Percentiles rank a stretch among this genome's conserved stretches.
Evolutionary conservation across 2,797 vertebrate species (phyloP).

Genomic region (Kryptolebias ocellatus): DNA sequence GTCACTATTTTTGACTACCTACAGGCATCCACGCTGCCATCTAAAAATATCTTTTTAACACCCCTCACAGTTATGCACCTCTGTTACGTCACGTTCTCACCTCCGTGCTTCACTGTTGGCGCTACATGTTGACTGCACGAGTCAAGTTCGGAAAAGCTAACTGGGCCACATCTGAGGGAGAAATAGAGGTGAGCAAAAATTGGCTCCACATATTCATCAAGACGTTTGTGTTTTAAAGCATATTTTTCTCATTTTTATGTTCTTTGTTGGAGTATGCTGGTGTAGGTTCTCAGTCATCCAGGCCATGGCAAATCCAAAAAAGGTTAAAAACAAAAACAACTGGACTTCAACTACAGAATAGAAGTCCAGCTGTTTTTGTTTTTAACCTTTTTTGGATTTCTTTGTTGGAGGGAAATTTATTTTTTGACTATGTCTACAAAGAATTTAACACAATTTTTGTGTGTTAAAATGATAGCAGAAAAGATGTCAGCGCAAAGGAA

Average conservation of each 20-base stretch:
- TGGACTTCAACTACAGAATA: no score
- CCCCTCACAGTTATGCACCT: not conserved
- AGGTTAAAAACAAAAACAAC: no score
- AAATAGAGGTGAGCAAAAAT: not conserved
- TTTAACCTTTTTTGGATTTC: no score
- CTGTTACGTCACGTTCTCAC: slow-evolving; percentile 1
- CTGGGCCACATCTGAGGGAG: no score
- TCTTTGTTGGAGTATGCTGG: no score
- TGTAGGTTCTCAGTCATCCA: no score
- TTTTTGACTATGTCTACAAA: no score
- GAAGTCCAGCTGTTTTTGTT: no score
- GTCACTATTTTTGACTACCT: not conserved
- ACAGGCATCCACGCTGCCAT: slow-evolving; percentile 6
- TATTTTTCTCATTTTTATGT: no score
- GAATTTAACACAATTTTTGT: not conserved
- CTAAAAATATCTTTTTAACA: slow-evolving; percentile 5
- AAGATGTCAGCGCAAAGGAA: slow-evolving; percentile 1
- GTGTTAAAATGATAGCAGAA: not conserved
- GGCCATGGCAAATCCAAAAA: no score
- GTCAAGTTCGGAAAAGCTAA: not conserved
- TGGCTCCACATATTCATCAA: not conserved
- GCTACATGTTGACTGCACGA: not conserved
- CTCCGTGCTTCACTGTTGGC: not conserved
- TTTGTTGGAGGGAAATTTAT: no score
- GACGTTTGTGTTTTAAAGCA: no score